Evolutionary conservation across 2,888 invertebrate genomes (phyloP).

Genomic region (Tipula helvola): DNA sequence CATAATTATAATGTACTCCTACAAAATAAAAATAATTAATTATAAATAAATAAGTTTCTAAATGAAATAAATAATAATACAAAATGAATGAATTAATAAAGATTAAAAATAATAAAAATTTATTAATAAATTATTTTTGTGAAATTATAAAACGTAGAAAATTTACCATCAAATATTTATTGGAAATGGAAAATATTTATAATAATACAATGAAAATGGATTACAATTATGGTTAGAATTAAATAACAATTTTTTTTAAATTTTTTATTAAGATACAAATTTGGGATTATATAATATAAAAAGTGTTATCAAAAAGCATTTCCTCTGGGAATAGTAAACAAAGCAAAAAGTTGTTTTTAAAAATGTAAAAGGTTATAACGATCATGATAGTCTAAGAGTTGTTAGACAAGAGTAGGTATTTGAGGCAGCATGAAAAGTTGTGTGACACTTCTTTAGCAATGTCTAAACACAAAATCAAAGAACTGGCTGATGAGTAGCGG

Average conservation of each 20-base stretch:
- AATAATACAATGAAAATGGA: not conserved
- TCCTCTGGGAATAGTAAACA: no score
- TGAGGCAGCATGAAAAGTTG: no score
- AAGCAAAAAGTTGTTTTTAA: no score
- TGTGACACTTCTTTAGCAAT: no score
- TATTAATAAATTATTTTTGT: not conserved
- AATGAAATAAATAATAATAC: not conserved
- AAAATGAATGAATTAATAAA: slow-evolving; percentile 4
- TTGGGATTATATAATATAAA: no score
- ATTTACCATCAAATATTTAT: not conserved
- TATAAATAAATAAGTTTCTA: not conserved
- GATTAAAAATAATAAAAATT: not conserved
- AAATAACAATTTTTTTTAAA: not conserved
- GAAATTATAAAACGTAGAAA: not conserved
- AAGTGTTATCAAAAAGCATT: no score
- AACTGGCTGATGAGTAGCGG: no score
- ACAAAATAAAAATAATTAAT: not conserved
- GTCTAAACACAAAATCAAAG: no score
- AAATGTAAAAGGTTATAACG: no score
- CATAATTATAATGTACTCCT: not conserved
- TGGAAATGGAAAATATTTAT: not conserved
- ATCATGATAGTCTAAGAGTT: no score
- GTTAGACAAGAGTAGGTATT: no score
- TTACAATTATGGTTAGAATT: not conserved
- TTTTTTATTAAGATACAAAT: not conserved